A percentile compares a stretch with the other conserved stretches of the same genome.
Evolutionary conservation across 2,113 vertebrate genomes (phyloP).

Genomic region (Corydoras maculifer): DNA sequence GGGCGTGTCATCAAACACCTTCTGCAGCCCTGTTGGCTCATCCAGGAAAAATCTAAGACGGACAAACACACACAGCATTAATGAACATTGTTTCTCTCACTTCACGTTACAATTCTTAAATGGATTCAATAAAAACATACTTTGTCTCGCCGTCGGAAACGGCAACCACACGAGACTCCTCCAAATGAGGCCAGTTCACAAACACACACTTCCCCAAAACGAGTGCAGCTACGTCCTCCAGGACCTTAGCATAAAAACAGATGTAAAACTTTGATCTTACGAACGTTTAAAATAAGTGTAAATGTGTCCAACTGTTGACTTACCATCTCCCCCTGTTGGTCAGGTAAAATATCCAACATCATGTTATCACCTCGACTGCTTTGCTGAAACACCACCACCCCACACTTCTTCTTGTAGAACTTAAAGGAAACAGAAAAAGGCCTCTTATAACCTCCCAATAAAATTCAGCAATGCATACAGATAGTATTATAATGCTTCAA

Average conservation of each 20-base stretch:
- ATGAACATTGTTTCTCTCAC: not conserved
- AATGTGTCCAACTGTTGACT: conserved; percentile 36
- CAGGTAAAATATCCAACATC: conserved; percentile 78
- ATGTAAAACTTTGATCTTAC: not conserved
- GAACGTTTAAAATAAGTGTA: not conserved
- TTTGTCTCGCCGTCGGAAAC: conserved; percentile 89
- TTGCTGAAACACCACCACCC: conserved; percentile 92
- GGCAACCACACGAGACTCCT: conserved; percentile 87
- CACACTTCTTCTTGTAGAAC: conserved; percentile 87
- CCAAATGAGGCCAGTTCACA: conserved; percentile 96
- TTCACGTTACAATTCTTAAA: not conserved
- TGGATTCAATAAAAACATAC: conserved; percentile 58
- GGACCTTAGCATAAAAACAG: conserved; percentile 53
- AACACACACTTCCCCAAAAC: conserved; percentile 82
- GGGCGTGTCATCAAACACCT: conserved; percentile 68
- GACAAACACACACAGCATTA: conserved; percentile 9
- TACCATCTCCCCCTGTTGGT: conserved; percentile 67
- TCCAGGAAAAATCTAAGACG: conserved; percentile 77
- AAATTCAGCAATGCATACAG: no score
- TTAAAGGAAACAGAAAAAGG: conserved; percentile 45
- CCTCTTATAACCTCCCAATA: no score
- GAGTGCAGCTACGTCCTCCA: conserved; percentile 71
- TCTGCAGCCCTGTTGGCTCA: conserved; percentile 77
- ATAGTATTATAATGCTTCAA: no score
- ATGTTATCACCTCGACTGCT: conserved; percentile 95